phyloP scores from a whole-genome alignment of 1,140 invertebrate species.

The Drosophila tristis region DNA sequence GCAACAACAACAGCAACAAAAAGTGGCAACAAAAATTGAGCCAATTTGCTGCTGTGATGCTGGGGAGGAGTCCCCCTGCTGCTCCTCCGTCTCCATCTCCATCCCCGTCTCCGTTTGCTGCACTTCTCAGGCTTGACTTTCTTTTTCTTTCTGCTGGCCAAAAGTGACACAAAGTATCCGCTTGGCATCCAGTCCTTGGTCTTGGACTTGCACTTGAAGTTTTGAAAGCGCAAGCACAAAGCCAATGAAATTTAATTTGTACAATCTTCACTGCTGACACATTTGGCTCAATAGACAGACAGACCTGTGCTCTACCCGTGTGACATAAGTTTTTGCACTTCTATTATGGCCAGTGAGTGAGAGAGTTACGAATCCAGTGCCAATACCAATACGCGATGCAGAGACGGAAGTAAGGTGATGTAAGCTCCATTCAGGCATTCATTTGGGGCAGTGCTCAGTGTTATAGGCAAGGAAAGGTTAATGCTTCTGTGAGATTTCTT shows the following conservation, averaged over 20 bases:
- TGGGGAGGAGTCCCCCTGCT: conserved; percentile 14
- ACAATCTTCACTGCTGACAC: conserved; percentile 44
- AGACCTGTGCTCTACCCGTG: not conserved
- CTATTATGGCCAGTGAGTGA: not conserved
- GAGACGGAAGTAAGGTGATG: not conserved
- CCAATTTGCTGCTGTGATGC: conserved; percentile 61
- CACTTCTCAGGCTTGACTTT: conserved; percentile 49
- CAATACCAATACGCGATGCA: no score
- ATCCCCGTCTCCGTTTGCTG: conserved; percentile 25
- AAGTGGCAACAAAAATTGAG: conserved; percentile 59
- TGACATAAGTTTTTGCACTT: conserved; percentile 5
- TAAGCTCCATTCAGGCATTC: no score
- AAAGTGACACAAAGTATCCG: conserved; percentile 62
- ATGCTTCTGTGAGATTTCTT: conserved; percentile 36
- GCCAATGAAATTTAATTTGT: conserved; percentile 50
- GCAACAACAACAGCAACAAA: conserved; percentile 29
- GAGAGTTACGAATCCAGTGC: not conserved
- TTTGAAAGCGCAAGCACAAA: conserved; percentile 34
- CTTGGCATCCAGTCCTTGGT: conserved; percentile 6
- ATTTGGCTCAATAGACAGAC: conserved; percentile 33
- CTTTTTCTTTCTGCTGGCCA: conserved; percentile 32
- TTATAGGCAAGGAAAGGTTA: conserved; percentile 5
- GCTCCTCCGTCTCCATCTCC: conserved; percentile 10
- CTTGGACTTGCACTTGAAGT: conserved; percentile 6
- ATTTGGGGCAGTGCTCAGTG: conserved; percentile 11